Base-by-base conservation (phyloP, 2,888 invertebrate genomes). In the Parnassius smintheus region DNA sequence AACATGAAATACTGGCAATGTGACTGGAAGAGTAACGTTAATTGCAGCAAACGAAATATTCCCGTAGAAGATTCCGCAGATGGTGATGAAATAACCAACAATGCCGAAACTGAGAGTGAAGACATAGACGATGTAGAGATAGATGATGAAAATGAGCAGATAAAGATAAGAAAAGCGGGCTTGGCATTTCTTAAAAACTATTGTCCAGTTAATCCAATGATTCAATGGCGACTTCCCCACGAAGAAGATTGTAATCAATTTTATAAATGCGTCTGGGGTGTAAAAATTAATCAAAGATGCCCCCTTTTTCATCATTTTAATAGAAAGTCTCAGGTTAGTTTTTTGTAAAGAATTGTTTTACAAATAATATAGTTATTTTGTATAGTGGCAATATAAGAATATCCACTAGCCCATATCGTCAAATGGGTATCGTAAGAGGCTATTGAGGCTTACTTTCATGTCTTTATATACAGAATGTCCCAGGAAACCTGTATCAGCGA, bases 1-100 rank as follows among this genome's bases (percentile, higher is more conserved):
- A 93, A 94, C 62, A 78, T 92, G 2, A 83, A 89, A 12, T 87
- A 78, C 18, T 77, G 77, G 77, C 88, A 91, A 69, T 95, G 95
- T 69, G 95, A 95, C 76, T 95, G 93, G 85, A 85, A 85, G 1
- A 74, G 86, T 52, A 94, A 94, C 69, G 95, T 95, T 0, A 90
- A 94, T 65, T 95, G 95, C 70, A 83, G 88, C 0, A 85, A 75
- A 45, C 81, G 88, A 54, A 75, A 75, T 54, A 72, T 80, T 9
- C 85, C 85, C 45, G 13, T 44, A 13, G 18, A 53, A 11, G 12
- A 49, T 45, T 11, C 8, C 4, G 25, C 1, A 13, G 62, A 62
- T 41, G 53, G 42, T 25, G 60, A 56, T 18, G 62, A 67, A 64
- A 59, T 73, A 1, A 76, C 79, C 65, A 77, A 81, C 3, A 59